phyloP scores from a whole-genome alignment of 1,140 invertebrate species.

The Teleogryllus occipitalis region DNA sequence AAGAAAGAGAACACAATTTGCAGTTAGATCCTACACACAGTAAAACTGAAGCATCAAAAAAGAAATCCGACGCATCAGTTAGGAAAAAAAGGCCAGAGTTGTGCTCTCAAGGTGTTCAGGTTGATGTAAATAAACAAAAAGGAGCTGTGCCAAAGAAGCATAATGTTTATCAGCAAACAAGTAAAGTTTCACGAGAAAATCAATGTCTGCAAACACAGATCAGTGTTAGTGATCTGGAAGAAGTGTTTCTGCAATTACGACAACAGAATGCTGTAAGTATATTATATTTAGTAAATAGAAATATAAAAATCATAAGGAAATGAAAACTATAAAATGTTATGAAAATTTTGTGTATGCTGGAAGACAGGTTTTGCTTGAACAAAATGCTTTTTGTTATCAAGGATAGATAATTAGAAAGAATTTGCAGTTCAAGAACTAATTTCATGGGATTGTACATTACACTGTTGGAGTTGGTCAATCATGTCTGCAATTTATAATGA shows the following conservation, averaged over 20 bases:
- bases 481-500: too few relatives aligned
- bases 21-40: too few relatives aligned
- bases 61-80: background rate
- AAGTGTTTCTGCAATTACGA: background rate
- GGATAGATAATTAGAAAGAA: too few relatives aligned
- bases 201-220: background rate
- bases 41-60: background rate
- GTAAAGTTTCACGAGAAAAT: background rate
- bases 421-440: too few relatives aligned
- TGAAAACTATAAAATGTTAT: too few relatives aligned
- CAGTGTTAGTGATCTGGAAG: background rate
- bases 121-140: background rate
- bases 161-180: background rate
- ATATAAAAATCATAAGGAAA: too few relatives aligned
- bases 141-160: background rate
- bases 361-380: too few relatives aligned
- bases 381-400: too few relatives aligned
- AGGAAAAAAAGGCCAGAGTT: background rate
- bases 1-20: background rate
- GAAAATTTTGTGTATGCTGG: too few relatives aligned
- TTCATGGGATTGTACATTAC: too few relatives aligned
- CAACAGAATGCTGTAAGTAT: background rate
- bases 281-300: too few relatives aligned
- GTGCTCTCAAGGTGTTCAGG: background rate
- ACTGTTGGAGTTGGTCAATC: too few relatives aligned